Conservation (phyloP, 2,888 invertebrate species). For the Paralinhomoeus sp. region DNA sequence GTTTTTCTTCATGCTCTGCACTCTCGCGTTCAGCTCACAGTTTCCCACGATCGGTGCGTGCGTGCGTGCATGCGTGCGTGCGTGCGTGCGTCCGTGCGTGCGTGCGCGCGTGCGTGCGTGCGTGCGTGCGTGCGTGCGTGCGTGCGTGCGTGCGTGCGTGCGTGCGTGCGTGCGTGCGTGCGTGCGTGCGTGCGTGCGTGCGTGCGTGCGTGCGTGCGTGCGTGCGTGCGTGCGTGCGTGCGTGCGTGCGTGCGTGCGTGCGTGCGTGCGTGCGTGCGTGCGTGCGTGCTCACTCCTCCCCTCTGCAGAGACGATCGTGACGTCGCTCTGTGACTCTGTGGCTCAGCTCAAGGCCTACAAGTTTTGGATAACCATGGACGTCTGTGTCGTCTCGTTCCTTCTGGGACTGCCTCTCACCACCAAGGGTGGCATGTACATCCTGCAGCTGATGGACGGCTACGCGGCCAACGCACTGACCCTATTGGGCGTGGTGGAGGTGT, state of each 20-base stretch:
- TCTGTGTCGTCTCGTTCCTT: slow-evolving; percentile 4
- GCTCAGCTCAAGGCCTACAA: slow-evolving; percentile 3
- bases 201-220: no score
- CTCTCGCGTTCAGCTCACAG: slow-evolving; percentile 7
- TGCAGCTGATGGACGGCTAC: slow-evolving; percentile 7
- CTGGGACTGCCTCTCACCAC: slow-evolving; percentile 5
- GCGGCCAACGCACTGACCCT: slow-evolving; percentile 6
- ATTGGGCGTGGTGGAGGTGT: slow-evolving; percentile 6
- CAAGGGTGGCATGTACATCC: slow-evolving; percentile 7
- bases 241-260: no score
- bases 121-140: no score
- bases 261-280: no score
- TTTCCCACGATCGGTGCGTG: slow-evolving; percentile 7
- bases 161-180: no score
- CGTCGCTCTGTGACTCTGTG: slow-evolving; percentile 5
- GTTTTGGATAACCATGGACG: slow-evolving; percentile 5
- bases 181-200: no score
- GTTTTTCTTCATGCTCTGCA: slow-evolving; percentile 7
- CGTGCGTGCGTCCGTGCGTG: no score
- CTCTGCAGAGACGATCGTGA: slow-evolving; percentile 6
- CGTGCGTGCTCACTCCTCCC: no score
- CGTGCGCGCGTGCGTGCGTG: no score
- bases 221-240: no score
- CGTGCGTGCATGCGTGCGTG: no score
- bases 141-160: no score